Conservation (phyloP, 2,888 invertebrate genomes). For the Conomelus anceps region DNA sequence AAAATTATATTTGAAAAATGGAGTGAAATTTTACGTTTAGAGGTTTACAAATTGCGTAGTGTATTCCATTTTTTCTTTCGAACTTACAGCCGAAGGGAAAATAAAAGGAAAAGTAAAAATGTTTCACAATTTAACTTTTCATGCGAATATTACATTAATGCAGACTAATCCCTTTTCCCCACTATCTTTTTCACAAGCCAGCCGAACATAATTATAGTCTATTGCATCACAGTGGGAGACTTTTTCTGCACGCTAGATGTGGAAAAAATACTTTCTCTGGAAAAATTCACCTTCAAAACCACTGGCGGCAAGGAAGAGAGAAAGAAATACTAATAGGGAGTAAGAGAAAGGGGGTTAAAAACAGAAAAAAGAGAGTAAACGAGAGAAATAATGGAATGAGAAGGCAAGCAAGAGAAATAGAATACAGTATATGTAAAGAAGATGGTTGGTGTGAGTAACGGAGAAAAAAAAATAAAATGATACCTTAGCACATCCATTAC, state of each 20-base stretch:
- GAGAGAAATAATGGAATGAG: not conserved
- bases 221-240: not conserved
- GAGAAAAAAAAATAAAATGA: not conserved
- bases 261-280: not conserved
- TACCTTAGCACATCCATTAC: not conserved
- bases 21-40: no score
- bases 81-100: not conserved
- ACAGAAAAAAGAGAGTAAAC: not conserved
- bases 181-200: not conserved
- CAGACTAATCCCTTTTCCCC: not conserved
- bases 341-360: no score
- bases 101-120: not conserved
- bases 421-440: not conserved
- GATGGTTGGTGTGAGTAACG: not conserved
- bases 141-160: not conserved
- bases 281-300: not conserved
- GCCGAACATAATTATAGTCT: not conserved
- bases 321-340: no score
- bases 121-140: not conserved
- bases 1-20: no score
- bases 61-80: not conserved
- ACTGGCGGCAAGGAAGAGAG: not conserved
- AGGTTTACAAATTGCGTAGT: no score
- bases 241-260: not conserved
- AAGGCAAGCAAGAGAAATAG: not conserved